Base-by-base conservation (phyloP, 2,113 vertebrate species). In the Albula glossodonta region DNA sequence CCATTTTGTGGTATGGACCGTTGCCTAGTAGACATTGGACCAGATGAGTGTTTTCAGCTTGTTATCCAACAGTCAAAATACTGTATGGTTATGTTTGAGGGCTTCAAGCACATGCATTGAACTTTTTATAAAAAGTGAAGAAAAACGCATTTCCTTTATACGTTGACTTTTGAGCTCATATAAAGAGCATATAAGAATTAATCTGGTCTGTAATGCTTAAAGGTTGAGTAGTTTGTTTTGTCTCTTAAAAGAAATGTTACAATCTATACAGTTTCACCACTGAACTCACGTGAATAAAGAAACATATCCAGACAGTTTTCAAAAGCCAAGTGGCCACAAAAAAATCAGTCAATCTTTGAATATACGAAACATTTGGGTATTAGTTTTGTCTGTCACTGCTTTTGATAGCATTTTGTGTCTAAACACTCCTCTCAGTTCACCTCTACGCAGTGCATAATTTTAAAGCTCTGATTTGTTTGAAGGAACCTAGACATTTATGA, bases 1-100 rank as follows among this genome's bases (percentile, higher is more conserved):
- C 78, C 78, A 78, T 83, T 82, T 83, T 81, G 87, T 82, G 82
- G 87, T 86, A 78, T 88, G 87, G 87, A 86, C 51, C 17, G 41
- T 25, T 84, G 84, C 87, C 87, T 86, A 78, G 81, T 57, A 81
- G 66, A 86, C 84, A 84, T 56, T 83, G 78, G 78, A 84, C 53
- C 79, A 88, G 78, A 81, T 51, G n/a, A 77, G 22, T 51, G 15
- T 70, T 81, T 82, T 86, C 31, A 84, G 66, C 78, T 81, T 84
- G 87, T 88, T 56, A 80, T 87, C 41, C 51, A 31, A 82, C 50
- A 63, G 53, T 83, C 81, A 87, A 74, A 80, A 80, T 80, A 83
- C 81, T 80, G 80, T 70, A 82, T 48, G 51, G 51, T 57, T 49
- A 84, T 66, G 48, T 53, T 87, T 57, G 60, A 41, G 86, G 60